These are phyloP conservation scores for Pentamera pediparva DNA, from an alignment of 53 echinoderm and acorn worm genomes.

Conservation along the genomic window DNA sequence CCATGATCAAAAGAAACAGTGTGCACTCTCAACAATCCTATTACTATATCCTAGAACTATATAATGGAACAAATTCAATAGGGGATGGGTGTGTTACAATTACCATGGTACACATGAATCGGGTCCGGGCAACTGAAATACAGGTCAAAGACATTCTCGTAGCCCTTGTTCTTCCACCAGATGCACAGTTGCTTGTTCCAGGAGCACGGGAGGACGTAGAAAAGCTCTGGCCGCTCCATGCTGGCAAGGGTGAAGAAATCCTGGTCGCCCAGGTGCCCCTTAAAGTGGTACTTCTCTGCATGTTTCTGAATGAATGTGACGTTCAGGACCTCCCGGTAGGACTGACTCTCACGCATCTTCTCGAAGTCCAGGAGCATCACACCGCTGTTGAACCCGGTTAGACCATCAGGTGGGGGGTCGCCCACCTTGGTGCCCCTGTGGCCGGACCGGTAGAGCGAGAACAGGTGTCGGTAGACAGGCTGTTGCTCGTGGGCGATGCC, in stretches of 20 bases:
- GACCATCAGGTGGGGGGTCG: conserved; percentile 79
- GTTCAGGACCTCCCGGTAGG: conserved; percentile 43
- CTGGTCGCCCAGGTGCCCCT: conserved; percentile 91
- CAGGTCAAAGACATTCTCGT: conserved; percentile 65
- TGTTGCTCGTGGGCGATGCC: conserved; percentile 87
- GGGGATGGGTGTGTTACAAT: conserved; percentile 93
- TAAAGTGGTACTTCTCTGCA: conserved; percentile 69
- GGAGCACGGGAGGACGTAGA: conserved; percentile 73
- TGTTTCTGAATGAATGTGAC: conserved; percentile 30
- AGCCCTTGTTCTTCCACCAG: conserved; percentile 95
- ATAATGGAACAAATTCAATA: too few relatives aligned
- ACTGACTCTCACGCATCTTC: conserved; percentile 46
- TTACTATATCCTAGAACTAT: too few relatives aligned
- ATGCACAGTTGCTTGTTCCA: conserved; percentile 91
- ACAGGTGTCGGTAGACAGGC: conserved; percentile 90
- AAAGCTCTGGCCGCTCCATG: conserved; percentile 72
- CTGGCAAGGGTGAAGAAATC: conserved; percentile 79
- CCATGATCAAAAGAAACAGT: too few relatives aligned
- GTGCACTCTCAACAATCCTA: too few relatives aligned
- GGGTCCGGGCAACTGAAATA: conserved; percentile 65
- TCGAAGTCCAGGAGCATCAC: conserved; percentile 73
- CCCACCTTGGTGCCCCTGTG: conserved; percentile 78
- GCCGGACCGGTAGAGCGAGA: conserved; percentile 73
- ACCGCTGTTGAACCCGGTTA: conserved; percentile 95
- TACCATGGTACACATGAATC: conserved; percentile 90